Base-by-base conservation (phyloP, 1,140 invertebrate genomes). In the Calephelis virginiensis region DNA sequence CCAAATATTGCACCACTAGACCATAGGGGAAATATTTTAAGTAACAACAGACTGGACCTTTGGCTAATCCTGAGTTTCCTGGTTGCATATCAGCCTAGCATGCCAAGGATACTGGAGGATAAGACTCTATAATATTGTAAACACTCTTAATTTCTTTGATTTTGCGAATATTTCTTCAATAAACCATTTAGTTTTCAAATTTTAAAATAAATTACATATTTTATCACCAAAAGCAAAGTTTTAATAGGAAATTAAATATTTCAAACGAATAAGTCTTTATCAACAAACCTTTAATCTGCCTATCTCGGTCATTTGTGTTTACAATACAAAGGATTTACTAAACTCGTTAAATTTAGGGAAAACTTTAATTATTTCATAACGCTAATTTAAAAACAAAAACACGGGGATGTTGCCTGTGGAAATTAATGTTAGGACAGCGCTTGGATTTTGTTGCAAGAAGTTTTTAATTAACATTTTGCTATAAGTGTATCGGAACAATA, bases 331-430 rank as follows among this genome's bases (percentile, higher is more conserved):
- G 56, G 37, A 59, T 59, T 59, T 59, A 4, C 12, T 7, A 11
- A 59, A 59, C 56, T 59, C 37, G 56, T 59, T 59, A 59, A 59
- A 40, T 59, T 59, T 43, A 43, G 12, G 38, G 37, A 59, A 56
- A 59, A 59, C 37, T 59, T 59, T 59, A 37, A 59, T 40, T 38
- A 59, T 10, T 38, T 59, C 8, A 59, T n/a, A n/a, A 40, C 4
- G 56, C 8, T 43, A 59, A 59, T 38, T n/a, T 59, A 59, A 59
- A 38, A 38, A 28, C 37, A 40, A 59, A 38, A 59, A 59, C 56
- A 59, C 40, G 40, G 40, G 3, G 40, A 43, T 43, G 40, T 43
- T 5, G 40, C 40, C 40, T 9, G 40, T 43, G 40, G 40, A 43
- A 43, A 9, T 43, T 43, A 43, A 43, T 43, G 8, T 43, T 43